phyloP scores from a whole-genome alignment of 2,113 vertebrate species.

The Petrocephalus microphthalmus region DNA sequence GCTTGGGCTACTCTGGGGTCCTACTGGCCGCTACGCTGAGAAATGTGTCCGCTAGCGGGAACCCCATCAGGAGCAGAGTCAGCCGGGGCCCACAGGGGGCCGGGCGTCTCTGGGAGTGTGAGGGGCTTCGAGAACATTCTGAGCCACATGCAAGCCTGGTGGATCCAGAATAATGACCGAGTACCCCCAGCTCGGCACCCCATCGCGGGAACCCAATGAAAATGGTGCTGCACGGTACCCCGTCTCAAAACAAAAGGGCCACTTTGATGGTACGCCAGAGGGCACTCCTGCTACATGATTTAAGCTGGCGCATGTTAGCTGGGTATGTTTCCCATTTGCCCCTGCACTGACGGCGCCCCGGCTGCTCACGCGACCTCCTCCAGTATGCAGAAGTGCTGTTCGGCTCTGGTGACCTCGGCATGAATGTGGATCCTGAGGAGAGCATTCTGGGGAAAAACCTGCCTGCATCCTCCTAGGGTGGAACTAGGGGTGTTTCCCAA shows the following conservation, averaged over 20 bases:
- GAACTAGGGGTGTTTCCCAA: not conserved
- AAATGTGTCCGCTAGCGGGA: not conserved
- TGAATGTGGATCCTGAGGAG: not conserved
- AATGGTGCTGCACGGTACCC: not conserved
- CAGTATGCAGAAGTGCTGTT: not conserved
- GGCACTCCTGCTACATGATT: not conserved
- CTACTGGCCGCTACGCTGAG: not conserved
- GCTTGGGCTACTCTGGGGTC: not conserved
- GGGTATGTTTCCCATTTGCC: not conserved
- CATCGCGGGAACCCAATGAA: not conserved
- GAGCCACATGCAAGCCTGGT: not conserved
- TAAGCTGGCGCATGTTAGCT: not conserved
- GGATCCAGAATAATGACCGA: not conserved
- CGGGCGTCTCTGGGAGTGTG: not conserved
- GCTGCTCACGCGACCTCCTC: not conserved
- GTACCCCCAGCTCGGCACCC: not conserved
- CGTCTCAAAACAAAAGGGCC: not conserved
- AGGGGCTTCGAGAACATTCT: not conserved
- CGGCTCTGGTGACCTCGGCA: not conserved
- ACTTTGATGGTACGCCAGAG: not conserved
- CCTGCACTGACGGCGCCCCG: not conserved
- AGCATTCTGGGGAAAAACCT: not conserved
- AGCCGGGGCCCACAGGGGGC: not conserved
- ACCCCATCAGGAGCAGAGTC: not conserved
- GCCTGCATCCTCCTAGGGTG: not conserved